Conservation (phyloP, 1,140 invertebrate species). For the Zaprionus lachaisei region DNA sequence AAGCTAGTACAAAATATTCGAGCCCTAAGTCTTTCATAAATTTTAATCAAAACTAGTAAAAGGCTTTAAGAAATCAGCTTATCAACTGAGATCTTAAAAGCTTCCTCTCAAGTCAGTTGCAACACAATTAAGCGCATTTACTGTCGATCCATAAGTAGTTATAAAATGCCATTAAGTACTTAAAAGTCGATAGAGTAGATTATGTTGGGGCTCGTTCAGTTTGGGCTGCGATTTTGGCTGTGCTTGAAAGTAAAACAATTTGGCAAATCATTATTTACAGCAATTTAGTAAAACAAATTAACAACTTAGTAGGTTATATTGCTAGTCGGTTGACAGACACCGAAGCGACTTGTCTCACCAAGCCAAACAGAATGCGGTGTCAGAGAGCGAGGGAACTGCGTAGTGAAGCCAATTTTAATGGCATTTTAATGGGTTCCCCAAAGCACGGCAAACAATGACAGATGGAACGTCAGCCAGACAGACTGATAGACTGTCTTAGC, state of each 20-base stretch:
- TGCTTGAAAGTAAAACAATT: constrained; percentile 19
- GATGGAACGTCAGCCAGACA: constrained; percentile 19
- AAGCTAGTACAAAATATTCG: not conserved
- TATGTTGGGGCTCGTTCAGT: not conserved
- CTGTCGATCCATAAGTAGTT: not conserved
- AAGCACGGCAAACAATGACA: constrained; percentile 20
- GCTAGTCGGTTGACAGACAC: constrained; percentile 6
- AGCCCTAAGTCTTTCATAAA: not conserved
- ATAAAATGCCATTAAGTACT: not conserved
- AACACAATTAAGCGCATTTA: too few species aligned
- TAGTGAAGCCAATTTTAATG: constrained; percentile 70
- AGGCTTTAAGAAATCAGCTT: not conserved
- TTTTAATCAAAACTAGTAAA: not conserved
- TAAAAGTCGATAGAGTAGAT: too few species aligned
- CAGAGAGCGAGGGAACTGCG: constrained; percentile 36
- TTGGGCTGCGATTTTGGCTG: not conserved
- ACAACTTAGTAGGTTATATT: constrained; percentile 39
- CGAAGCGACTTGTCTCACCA: constrained; percentile 11
- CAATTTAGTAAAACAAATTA: constrained; percentile 36
- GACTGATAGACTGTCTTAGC: not conserved
- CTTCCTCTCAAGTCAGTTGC: too few species aligned
- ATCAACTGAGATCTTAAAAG: not conserved
- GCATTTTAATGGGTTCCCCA: constrained; percentile 70
- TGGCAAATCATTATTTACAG: constrained; percentile 17
- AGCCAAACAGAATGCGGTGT: constrained; percentile 24